These are phyloP conservation scores for Drosophila persimilis DNA, from an alignment of 1,140 invertebrate genomes.

Conservation along the genomic window DNA sequence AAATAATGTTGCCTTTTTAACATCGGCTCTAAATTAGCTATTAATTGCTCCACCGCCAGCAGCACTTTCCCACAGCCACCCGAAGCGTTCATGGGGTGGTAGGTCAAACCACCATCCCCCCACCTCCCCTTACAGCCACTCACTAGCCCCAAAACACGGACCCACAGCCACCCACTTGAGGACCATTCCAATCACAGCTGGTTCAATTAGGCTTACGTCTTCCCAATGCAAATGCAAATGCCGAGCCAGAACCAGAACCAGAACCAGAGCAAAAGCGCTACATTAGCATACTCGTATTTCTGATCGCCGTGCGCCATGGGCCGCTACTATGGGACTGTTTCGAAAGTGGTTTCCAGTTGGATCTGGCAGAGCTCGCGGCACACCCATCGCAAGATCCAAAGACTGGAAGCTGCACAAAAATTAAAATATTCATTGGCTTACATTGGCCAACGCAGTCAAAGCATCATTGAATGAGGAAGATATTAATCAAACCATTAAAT, in stretches of 20 bases:
- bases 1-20: slow-evolving; percentile 77
- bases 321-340: too few species aligned
- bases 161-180: background rate
- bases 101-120: slow-evolving; percentile 1
- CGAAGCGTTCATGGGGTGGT: background rate
- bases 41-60: slow-evolving; percentile 57
- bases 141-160: background rate
- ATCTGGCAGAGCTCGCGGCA: too few species aligned
- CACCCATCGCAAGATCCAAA: too few species aligned
- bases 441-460: too few species aligned
- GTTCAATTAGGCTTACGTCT: slow-evolving; percentile 72
- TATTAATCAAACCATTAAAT: too few species aligned
- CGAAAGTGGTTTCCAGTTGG: too few species aligned
- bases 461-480: background rate
- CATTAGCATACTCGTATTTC: slow-evolving; percentile 43
- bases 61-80: slow-evolving; percentile 21
- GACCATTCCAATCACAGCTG: slow-evolving; percentile 41
- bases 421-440: too few species aligned
- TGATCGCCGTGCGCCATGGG: too few species aligned
- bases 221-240: slow-evolving; percentile 56
- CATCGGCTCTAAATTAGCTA: slow-evolving; percentile 71
- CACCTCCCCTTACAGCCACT: background rate
- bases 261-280: too few species aligned
- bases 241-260: slow-evolving; percentile 17
- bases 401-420: too few species aligned